Percentiles rank a stretch among this genome's conserved stretches.
Conservation (phyloP, 2,113 vertebrate species). For the Corythoichthys intestinalis region DNA sequence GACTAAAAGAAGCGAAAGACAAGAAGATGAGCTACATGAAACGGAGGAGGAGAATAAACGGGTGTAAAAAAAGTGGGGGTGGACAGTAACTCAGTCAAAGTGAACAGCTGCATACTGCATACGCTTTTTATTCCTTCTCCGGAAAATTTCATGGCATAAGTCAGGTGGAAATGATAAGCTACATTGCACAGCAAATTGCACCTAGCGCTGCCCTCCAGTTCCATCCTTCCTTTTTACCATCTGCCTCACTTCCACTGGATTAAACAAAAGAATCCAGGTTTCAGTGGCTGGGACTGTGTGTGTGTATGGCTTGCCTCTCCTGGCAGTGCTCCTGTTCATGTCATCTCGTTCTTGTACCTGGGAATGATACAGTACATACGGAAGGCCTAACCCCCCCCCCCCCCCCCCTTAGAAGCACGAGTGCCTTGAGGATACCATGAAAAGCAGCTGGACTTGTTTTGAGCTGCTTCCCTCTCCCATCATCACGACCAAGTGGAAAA, state of each 20-base stretch:
- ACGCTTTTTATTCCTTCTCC: constrained; percentile 55
- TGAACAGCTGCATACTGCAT: constrained; percentile 38
- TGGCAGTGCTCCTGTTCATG: constrained; percentile 36
- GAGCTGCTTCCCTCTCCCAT: constrained; percentile 51
- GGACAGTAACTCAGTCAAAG: constrained; percentile 28
- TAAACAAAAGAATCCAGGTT: constrained; percentile 31
- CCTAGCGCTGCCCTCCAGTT: constrained; percentile 37
- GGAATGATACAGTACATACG: constrained; percentile 50
- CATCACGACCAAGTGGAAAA: constrained; percentile 71
- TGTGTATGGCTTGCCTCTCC: constrained; percentile 6
- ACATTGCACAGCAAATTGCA: constrained; percentile 62
- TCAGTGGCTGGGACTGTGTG: neutral
- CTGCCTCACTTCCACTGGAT: constrained; percentile 46
- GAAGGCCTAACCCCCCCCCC: constrained; percentile 42
- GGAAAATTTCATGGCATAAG: constrained; percentile 64
- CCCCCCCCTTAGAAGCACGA: constrained; percentile 42
- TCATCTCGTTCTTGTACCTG: constrained; percentile 52
- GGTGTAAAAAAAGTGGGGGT: constrained; percentile 11
- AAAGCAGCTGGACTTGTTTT: constrained; percentile 62
- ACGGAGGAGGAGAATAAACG: constrained; percentile 12
- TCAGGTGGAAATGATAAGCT: constrained; percentile 72
- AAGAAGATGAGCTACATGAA: constrained; percentile 23
- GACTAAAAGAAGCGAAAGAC: constrained; percentile 20
- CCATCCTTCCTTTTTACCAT: constrained; percentile 42
- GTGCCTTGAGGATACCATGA: constrained; percentile 60